Evolutionary conservation across 2,888 invertebrate species (phyloP).

Genomic region (Dicranocentrus wangi): DNA sequence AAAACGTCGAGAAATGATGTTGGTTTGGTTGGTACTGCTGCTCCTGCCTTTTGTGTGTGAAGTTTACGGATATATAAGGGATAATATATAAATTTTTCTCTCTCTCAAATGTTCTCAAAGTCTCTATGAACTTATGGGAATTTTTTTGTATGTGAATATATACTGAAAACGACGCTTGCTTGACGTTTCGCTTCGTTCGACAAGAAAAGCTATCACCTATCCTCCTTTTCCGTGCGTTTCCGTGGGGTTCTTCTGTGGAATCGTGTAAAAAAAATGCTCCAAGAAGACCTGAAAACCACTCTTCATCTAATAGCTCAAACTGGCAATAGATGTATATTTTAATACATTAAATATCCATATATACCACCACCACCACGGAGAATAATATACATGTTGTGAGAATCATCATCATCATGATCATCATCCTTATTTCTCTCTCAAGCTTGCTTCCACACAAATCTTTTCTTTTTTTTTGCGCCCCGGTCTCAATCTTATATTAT

Average conservation of each 20-base stretch:
- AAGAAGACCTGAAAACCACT: constrained; percentile 1
- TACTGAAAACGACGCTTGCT: constrained; percentile 52
- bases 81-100: too few species aligned
- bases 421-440: constrained; percentile 7
- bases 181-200: constrained; percentile 53
- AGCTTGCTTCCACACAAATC: too few species aligned
- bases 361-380: too few species aligned
- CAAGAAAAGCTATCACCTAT: constrained; percentile 32
- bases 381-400: constrained; percentile 6
- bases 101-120: too few species aligned
- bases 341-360: too few species aligned
- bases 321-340: too few species aligned
- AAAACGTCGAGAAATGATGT: constrained; percentile 31
- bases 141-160: too few species aligned
- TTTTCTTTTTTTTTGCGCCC: neutral
- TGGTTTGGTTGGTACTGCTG: neutral
- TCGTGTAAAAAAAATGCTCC: constrained; percentile 30
- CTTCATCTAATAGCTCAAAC: constrained; percentile 5
- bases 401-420: constrained; percentile 5
- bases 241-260: constrained; percentile 34
- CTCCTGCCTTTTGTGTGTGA: neutral
- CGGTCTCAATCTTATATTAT: neutral
- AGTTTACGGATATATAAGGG: neutral
- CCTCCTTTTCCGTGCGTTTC: constrained; percentile 43
- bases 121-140: too few species aligned